phyloP scores from a whole-genome alignment of 2,888 invertebrate species.

The Lycia hirtaria region DNA sequence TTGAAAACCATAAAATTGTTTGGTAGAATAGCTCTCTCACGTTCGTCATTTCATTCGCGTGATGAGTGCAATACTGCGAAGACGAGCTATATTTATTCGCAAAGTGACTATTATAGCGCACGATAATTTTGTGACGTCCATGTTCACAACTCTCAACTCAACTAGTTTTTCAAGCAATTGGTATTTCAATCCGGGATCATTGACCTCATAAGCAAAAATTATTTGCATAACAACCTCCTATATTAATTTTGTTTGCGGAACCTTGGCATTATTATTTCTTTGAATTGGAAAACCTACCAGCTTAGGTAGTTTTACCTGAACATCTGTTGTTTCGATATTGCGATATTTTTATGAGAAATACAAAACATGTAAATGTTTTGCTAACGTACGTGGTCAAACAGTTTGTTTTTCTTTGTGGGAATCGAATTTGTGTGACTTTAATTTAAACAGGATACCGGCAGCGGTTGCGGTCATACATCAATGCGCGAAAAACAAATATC shows the following conservation, averaged over 20 bases:
- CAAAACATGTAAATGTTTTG: not conserved
- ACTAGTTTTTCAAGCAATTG: conserved; percentile 15
- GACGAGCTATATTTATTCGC: not conserved
- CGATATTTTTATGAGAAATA: not conserved
- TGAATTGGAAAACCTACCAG: conserved; percentile 15
- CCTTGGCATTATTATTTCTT: conserved; percentile 24
- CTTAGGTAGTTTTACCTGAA: conserved; percentile 16
- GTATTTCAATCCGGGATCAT: conserved; percentile 34
- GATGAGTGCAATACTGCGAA: not conserved
- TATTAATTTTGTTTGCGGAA: conserved; percentile 28
- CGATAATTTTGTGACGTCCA: conserved; percentile 1
- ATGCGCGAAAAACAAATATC: conserved; percentile 61
- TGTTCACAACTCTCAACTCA: conserved; percentile 1
- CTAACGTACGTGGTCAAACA: not conserved
- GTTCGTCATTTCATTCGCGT: not conserved
- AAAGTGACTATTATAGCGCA: not conserved
- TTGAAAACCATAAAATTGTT: not conserved
- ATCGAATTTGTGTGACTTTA: conserved; percentile 35
- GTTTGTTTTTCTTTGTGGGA: conserved; percentile 24
- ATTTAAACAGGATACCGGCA: conserved; percentile 50
- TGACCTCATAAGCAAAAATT: conserved; percentile 29
- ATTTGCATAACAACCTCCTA: conserved; percentile 34
- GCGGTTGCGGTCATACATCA: conserved; percentile 58
- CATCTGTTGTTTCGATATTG: conserved; percentile 44
- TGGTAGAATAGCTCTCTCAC: conserved; percentile 11